phyloP scores from a whole-genome alignment of 2,113 vertebrate species.

The Halcyon senegalensis region DNA sequence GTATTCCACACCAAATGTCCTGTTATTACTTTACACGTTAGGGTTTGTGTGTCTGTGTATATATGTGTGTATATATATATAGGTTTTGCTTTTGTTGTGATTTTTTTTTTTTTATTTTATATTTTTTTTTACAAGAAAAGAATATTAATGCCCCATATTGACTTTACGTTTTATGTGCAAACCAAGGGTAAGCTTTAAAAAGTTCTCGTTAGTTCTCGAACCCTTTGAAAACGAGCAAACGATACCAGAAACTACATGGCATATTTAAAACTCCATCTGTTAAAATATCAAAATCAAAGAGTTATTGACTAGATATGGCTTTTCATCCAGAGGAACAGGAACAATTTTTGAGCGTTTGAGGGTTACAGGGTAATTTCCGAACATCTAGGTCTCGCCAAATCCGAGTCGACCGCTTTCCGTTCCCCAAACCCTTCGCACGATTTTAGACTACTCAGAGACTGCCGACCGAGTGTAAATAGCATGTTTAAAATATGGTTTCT shows the following conservation, averaged over 20 bases:
- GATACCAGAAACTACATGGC: slow-evolving; percentile 84
- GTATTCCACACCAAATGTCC: slow-evolving; percentile 77
- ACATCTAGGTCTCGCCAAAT: slow-evolving; percentile 66
- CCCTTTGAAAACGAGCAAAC: slow-evolving; percentile 84
- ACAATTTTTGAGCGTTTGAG: slow-evolving; percentile 80
- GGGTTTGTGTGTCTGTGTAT: slow-evolving; percentile 62
- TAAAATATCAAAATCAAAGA: slow-evolving; percentile 88
- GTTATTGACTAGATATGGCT: slow-evolving; percentile 98
- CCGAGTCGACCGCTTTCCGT: slow-evolving; percentile 49
- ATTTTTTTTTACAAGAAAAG: slow-evolving; percentile 84
- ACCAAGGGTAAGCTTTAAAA: slow-evolving; percentile 91
- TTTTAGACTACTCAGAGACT: slow-evolving; percentile 71
- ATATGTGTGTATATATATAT: neutral
- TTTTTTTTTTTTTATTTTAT: slow-evolving; percentile 65
- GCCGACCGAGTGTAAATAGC: slow-evolving; percentile 65
- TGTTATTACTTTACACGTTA: slow-evolving; percentile 77
- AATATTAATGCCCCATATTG: slow-evolving; percentile 91
- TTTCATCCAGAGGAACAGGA: slow-evolving; percentile 94
- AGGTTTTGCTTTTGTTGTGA: neutral
- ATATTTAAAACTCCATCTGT: slow-evolving; percentile 85
- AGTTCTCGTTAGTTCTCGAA: slow-evolving; percentile 84
- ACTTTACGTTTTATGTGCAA: slow-evolving; percentile 93
- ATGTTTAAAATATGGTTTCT: slow-evolving; percentile 74
- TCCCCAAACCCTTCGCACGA: slow-evolving; percentile 67
- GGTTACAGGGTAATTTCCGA: slow-evolving; percentile 71